These are phyloP conservation scores for Heliothis peltigera DNA, from an alignment of 2,888 invertebrate species.

Conservation along the genomic window DNA sequence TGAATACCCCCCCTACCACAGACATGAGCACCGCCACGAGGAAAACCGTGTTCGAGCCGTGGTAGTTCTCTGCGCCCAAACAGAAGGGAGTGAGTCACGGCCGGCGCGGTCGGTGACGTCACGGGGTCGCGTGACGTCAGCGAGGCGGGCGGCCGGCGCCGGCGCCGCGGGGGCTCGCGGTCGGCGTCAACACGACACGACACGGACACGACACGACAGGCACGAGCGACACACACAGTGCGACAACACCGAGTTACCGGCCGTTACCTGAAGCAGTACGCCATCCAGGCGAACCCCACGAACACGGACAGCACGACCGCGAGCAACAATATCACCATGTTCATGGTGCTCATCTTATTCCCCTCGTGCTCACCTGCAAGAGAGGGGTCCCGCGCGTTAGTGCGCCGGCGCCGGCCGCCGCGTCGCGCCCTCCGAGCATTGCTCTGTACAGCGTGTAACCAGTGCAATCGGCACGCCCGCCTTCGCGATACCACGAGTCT, in stretches of 20 bases:
- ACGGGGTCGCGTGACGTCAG: constrained; percentile 67
- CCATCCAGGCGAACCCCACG: constrained; percentile 98
- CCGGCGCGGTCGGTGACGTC: constrained; percentile 68
- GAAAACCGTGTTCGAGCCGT: constrained; percentile 99
- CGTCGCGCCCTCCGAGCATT: constrained; percentile 81
- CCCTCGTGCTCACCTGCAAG: constrained; percentile 93
- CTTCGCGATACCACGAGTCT: constrained; percentile 30
- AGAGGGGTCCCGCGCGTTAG: constrained; percentile 88
- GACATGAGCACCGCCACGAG: constrained; percentile 99
- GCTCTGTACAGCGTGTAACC: constrained; percentile 58
- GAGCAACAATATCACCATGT: constrained; percentile 97
- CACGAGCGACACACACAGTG: constrained; percentile 85
- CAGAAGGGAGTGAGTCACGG: constrained; percentile 80
- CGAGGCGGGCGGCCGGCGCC: constrained; percentile 77
- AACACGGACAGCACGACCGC: constrained; percentile 97
- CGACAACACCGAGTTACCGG: constrained; percentile 88
- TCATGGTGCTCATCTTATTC: constrained; percentile 96
- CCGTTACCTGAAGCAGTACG: constrained; percentile 97
- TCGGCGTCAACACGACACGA: constrained; percentile 64
- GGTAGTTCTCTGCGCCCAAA: constrained; percentile 96
- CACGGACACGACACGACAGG: constrained; percentile 77
- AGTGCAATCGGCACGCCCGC: constrained; percentile 5
- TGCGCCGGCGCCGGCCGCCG: constrained; percentile 87
- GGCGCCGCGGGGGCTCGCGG: constrained; percentile 74
- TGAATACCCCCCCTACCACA: constrained; percentile 99